Evolutionary conservation across 2,797 vertebrate species (phyloP).

Genomic region (Tenualosa ilisha): DNA sequence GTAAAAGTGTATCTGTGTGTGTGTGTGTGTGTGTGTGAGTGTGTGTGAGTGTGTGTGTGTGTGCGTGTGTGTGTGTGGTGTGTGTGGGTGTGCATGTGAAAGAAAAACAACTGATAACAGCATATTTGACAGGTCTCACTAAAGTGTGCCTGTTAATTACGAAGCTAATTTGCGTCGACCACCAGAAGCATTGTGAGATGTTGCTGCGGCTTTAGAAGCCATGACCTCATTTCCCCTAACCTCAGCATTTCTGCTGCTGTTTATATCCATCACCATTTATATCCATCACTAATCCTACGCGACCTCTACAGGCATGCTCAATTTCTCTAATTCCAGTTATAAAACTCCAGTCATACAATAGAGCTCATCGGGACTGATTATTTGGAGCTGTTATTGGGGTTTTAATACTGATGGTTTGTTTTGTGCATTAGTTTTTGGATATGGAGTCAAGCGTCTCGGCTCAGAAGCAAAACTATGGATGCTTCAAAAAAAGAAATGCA

Average conservation of each 20-base stretch:
- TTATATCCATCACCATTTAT: neutral
- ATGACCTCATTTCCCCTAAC: neutral
- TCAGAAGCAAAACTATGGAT: neutral
- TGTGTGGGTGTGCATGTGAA: neutral
- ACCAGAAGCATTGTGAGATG: neutral
- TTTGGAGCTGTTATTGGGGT: neutral
- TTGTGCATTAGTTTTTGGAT: neutral
- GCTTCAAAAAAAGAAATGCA: neutral
- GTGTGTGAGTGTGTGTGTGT: neutral
- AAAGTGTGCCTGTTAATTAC: constrained; percentile 2
- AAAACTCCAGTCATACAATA: constrained; percentile 27
- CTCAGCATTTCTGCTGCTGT: neutral
- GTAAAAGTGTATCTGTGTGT: constrained; percentile 8
- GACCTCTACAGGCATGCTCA: neutral
- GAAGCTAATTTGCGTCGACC: neutral
- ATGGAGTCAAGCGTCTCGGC: neutral
- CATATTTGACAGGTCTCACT: neutral
- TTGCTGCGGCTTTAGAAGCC: neutral
- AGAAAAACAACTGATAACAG: constrained; percentile 32
- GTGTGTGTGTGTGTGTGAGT: constrained; percentile 12
- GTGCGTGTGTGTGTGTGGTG: neutral
- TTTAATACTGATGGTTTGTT: neutral
- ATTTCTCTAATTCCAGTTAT: constrained; percentile 30
- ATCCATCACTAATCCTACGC: neutral
- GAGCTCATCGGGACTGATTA: neutral